Conservation (phyloP, 1,140 invertebrate genomes). For the Lepidotrigona ventralis region DNA sequence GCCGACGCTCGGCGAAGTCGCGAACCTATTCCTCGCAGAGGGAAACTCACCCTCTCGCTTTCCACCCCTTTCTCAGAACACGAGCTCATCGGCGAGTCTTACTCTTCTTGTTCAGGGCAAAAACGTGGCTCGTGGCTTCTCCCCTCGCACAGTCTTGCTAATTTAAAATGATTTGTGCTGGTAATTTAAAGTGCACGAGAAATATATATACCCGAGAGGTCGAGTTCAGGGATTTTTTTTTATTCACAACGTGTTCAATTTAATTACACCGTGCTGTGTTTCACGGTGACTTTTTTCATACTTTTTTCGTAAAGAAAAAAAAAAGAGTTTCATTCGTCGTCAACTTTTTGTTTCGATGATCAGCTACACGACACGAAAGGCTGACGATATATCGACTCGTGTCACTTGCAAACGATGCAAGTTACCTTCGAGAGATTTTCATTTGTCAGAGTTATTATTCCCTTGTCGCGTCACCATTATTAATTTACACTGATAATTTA, state of each 20-base stretch:
- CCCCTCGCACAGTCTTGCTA: neutral
- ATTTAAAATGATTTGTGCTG: conserved; percentile 15
- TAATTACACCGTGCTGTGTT: neutral
- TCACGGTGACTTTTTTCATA: neutral
- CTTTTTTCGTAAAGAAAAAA: neutral
- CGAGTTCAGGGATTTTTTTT: neutral
- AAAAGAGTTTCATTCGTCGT: neutral
- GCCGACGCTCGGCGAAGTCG: conserved; percentile 43
- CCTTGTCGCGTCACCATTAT: too few relatives aligned
- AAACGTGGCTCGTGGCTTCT: neutral
- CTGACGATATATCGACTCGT: neutral
- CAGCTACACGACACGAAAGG: too few relatives aligned
- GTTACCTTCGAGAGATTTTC: neutral
- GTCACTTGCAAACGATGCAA: neutral
- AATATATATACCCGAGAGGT: neutral
- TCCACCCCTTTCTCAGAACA: conserved; percentile 9
- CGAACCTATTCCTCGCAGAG: conserved; percentile 44
- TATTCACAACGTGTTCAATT: neutral
- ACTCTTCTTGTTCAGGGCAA: neutral
- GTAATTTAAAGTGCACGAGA: neutral
- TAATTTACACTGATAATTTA: too few relatives aligned
- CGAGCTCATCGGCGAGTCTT: neutral
- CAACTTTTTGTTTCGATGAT: too few relatives aligned
- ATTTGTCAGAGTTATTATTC: neutral
- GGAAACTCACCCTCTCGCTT: conserved; percentile 39